These are phyloP conservation scores for Mycogona germanica DNA, from an alignment of 2,888 invertebrate species.

Conservation along the genomic window DNA sequence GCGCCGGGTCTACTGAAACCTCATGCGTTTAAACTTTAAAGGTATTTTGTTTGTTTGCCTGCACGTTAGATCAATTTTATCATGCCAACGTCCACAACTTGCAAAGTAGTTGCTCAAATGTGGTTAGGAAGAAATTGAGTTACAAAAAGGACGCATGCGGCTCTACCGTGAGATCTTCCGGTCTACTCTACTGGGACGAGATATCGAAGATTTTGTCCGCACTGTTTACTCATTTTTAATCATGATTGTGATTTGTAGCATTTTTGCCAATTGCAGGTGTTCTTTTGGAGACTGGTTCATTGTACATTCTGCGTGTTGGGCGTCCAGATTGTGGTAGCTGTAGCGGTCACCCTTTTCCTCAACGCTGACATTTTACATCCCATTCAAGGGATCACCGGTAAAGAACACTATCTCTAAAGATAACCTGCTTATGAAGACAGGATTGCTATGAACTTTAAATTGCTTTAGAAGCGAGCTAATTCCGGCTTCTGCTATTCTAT, in stretches of 20 bases:
- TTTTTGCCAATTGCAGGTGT: neutral
- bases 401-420: neutral
- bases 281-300: constrained; percentile 1
- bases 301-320: neutral
- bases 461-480: no score
- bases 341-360: neutral
- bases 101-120: neutral
- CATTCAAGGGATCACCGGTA: neutral
- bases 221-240: neutral
- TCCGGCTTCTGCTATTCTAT: no score
- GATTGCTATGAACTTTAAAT: no score
- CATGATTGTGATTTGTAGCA: neutral
- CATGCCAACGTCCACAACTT: no score
- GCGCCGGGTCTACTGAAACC: no score
- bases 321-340: neutral
- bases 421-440: no score
- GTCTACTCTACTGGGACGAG: no score
- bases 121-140: neutral
- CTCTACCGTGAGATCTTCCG: no score
- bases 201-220: neutral
- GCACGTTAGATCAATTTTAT: no score
- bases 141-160: no score
- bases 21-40: neutral
- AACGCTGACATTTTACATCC: constrained; percentile 6
- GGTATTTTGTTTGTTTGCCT: no score